These are phyloP conservation scores for Sesia apiformis DNA, from an alignment of 2,888 invertebrate species.

Conservation along the genomic window DNA sequence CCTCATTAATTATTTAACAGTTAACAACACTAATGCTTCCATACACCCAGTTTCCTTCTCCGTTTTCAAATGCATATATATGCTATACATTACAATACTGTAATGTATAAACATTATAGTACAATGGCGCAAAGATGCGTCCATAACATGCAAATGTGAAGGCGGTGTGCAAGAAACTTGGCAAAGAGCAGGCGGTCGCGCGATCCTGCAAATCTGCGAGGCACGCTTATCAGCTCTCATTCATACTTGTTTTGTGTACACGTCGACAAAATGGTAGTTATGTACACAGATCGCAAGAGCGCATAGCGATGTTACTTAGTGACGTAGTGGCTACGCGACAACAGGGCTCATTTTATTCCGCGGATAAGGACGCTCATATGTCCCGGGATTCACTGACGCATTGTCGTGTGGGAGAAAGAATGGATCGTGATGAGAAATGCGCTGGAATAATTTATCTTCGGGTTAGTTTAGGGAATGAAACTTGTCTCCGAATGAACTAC, in stretches of 20 bases:
- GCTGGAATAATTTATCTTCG: slow-evolving; percentile 64
- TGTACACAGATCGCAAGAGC: slow-evolving; percentile 23
- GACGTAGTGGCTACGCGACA: slow-evolving; percentile 26
- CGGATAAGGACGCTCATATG: slow-evolving; percentile 55
- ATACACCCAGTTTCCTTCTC: background rate
- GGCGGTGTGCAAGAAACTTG: slow-evolving; percentile 59
- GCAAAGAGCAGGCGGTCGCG: slow-evolving; percentile 42
- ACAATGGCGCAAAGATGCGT: slow-evolving; percentile 32
- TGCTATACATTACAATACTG: background rate
- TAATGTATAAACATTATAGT: slow-evolving; percentile 18
- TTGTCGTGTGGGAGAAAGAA: slow-evolving; percentile 53
- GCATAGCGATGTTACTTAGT: slow-evolving; percentile 41
- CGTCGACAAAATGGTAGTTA: slow-evolving; percentile 22
- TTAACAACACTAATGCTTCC: background rate
- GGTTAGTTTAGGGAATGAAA: slow-evolving; percentile 55
- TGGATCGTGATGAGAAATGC: slow-evolving; percentile 62
- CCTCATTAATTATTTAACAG: background rate
- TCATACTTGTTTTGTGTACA: slow-evolving; percentile 43
- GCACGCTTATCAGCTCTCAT: slow-evolving; percentile 65
- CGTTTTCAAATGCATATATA: background rate
- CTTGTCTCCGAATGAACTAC: slow-evolving; percentile 41
- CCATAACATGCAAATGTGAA: slow-evolving; percentile 59
- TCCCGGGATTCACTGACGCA: slow-evolving; percentile 55
- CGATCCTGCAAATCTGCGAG: slow-evolving; percentile 61
- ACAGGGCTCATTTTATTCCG: slow-evolving; percentile 53